Evolutionary conservation across 2,888 invertebrate species (phyloP), one percentile per base, ranked within the genome.

Genomic region (Fissipunctia ypsillon): DNA sequence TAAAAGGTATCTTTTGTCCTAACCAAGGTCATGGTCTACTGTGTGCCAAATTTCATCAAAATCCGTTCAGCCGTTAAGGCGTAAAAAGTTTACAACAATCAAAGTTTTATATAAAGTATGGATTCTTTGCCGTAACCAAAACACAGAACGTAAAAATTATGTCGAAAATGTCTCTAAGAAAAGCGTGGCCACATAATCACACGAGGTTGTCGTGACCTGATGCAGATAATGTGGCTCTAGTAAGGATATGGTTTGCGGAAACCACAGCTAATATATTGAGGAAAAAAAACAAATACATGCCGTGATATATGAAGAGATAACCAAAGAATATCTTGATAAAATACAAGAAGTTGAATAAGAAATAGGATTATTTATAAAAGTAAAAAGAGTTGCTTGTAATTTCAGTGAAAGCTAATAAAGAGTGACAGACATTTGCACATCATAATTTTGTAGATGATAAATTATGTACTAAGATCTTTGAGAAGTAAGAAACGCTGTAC

Each of bases 231-330:
- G 35, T 48, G n/a, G 31, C 25, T 14, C n/a, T 56, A 45, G 25
- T 22, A 38, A 64, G 73, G 59, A 73, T 65, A 54, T 65, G 28
- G 50, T 52, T 14, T 57, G 45, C 63, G 75, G 75, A 79, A 75
- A 56, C 59, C 66, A 16, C 48, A 41, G 57, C 28, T 67, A 67
- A 80, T 80, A 67, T 75, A 80, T 80, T 80, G 75, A 75, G 80
- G 79, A 79, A 79, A 70, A 28, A 28, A 74, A 67, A 67, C 63
- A 75, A 74, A 67, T 50, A 69, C 5, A 52, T n/a, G 25, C 14
- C 10, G 25, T 48, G 28, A 69, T 57, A 63, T 63, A 79, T 74
- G 66, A 57, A 48, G 41, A 67, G 25, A 75, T 48, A 57, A 19
- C 1, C 22, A 19, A 59, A 16, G 3, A 69, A 63, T 63, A 35